Base-by-base conservation (phyloP, 35 echinoderm and acorn worm genomes). In the Apostichopus parvimensis region DNA sequence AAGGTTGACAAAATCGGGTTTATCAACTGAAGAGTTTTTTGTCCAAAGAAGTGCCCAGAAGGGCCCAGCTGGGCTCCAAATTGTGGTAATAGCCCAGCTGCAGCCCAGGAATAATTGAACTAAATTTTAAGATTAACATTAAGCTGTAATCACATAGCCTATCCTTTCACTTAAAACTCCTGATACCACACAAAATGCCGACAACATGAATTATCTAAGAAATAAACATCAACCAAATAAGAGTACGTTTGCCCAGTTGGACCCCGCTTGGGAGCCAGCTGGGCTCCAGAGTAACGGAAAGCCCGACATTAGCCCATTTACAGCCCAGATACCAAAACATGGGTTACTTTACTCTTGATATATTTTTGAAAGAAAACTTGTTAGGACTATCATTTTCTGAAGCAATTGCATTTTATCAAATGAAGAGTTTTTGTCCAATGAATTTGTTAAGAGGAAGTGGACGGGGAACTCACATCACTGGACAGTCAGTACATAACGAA, bases 401-500 rank as follows among this genome's bases (percentile, higher is more conserved):
- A 25, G 24, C 24, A 25, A 25, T 25, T 25, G 24, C 24, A 25
- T 28, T 28, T 28, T 28, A 28, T 28, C 26, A 28, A 28, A 1
- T 28, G 26, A 28, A 28, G 26, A 28, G 26, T 28, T 28, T 28
- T 28, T 28, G 26, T 28, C 26, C 26, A 28, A 86, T 86, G 82
- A 65, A 86, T 59, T 57, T 59, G 82, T 24, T 59, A 1, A 55
- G 82, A 23, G 82, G 82, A 14, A 15, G 6, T 25, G 80, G 18
- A 54, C 34, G 82, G 1, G 82, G 82, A 18, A 86, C 54, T 17
- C 59, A 59, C 59, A 86, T 86, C 21, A 64, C 54, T 86, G 82
- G 82, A 14, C 82, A 64, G 13, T 86, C 82, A 56, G 82, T 86
- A 5, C 82, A 86, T 86, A 86, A 86, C 58, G 54, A 57, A 18